Evolutionary conservation across 2,888 invertebrate genomes (phyloP).

Genomic region (Homarus gammarus): DNA sequence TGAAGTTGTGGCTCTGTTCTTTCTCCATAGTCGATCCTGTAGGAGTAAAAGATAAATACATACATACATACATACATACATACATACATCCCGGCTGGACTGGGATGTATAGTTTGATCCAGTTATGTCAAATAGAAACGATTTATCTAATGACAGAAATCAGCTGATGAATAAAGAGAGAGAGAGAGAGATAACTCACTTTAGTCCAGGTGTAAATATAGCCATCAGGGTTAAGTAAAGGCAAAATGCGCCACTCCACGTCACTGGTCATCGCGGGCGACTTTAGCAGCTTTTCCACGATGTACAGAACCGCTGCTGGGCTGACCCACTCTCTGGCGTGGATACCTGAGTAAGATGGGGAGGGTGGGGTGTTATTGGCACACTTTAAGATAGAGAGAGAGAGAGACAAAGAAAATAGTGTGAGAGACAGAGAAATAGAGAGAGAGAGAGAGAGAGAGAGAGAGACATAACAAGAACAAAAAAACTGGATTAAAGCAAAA

Average conservation of each 20-base stretch:
- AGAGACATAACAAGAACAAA: no score
- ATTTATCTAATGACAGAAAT: not conserved
- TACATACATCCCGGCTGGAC: not conserved
- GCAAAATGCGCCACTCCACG: slow-evolving; percentile 59
- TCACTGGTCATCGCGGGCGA: slow-evolving; percentile 12
- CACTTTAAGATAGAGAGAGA: no score
- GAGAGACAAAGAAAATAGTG: no score
- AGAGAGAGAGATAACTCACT: slow-evolving; percentile 36
- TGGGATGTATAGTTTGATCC: not conserved
- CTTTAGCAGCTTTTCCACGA: slow-evolving; percentile 37
- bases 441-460: no score
- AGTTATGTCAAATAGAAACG: not conserved
- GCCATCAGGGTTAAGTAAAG: slow-evolving; percentile 64
- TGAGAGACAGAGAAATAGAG: no score
- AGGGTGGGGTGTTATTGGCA: no score
- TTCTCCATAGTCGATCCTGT: slow-evolving; percentile 69
- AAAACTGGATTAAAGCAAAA: no score
- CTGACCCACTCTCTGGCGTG: slow-evolving; percentile 67
- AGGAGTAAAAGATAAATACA: not conserved
- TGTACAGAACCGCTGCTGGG: slow-evolving; percentile 43
- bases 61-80: not conserved
- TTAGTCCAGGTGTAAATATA: slow-evolving; percentile 56
- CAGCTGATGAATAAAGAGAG: no score
- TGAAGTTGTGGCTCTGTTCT: slow-evolving; percentile 74
- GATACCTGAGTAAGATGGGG: slow-evolving; percentile 59